phyloP scores from a whole-genome alignment of 1,140 invertebrate species.

The Microplitis mediator region DNA sequence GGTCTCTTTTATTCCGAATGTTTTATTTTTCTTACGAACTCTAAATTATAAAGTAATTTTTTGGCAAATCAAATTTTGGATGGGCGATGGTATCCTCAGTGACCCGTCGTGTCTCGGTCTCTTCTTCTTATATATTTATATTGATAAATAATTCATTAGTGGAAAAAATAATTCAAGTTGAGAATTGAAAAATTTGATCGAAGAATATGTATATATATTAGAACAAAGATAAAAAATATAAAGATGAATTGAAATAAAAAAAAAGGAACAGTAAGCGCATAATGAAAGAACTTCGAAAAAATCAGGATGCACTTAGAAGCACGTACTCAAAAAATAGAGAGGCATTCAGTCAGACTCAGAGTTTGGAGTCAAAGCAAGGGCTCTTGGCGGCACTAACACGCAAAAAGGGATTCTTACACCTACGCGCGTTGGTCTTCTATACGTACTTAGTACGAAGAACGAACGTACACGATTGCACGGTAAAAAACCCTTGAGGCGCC shows the following conservation, averaged over 20 bases:
- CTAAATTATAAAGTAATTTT: no score
- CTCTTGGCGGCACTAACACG: constrained; percentile 28
- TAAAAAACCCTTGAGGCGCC: constrained; percentile 26
- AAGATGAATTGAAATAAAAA: background rate
- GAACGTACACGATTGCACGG: constrained; percentile 23
- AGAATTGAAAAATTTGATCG: background rate
- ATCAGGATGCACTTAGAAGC: constrained; percentile 38
- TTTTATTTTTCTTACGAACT: no score
- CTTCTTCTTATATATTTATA: no score
- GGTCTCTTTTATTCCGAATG: no score
- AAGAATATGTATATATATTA: background rate
- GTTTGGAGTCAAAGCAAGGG: constrained; percentile 35
- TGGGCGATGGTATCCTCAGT: no score
- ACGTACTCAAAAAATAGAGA: constrained; percentile 35
- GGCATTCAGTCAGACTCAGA: constrained; percentile 35
- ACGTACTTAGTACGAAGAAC: constrained; percentile 8
- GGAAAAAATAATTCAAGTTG: background rate
- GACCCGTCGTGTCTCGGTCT: no score
- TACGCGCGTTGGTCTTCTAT: constrained; percentile 11
- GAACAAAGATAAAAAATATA: background rate
- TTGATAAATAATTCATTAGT: no score
- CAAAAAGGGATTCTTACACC: constrained; percentile 24
- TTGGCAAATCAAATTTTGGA: no score
- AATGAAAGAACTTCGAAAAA: constrained; percentile 35
- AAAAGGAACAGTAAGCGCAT: constrained; percentile 21